Base-by-base conservation (phyloP, 2,888 invertebrate genomes). In the Xestia ashworthii region DNA sequence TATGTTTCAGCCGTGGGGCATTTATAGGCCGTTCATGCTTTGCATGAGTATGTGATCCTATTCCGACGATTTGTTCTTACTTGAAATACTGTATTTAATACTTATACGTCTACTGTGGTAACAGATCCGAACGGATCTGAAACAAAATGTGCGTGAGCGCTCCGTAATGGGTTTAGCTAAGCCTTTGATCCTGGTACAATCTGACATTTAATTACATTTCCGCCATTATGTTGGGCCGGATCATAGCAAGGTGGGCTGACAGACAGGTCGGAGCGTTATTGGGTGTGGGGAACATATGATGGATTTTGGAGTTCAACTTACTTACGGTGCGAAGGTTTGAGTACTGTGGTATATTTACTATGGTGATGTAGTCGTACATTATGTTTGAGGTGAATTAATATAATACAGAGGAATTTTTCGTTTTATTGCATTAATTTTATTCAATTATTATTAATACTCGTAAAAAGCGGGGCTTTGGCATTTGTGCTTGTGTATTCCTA, bases 171-270 rank as follows among this genome's bases (percentile, higher is more conserved):
- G 85, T 78, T 89, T 76, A 82, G 78, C 81, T 85, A 86, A 87
- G 84, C 86, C 90, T 90, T 90, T 90, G 90, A 90, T 90, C 90
- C 85, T 74, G 77, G 73, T 75, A 83, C 81, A 87, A 86, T 87
- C 86, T 89, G 87, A 82, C 88, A 81, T 90, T 89, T 90, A 90
- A 90, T 90, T 89, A 90, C 89, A 84, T 88, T 85, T 83, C 84
- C 85, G 74, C 83, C 80, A 82, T 89, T 83, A 90, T 82, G 78
- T 73, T 82, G 68, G 75, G 76, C 64, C 58, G 84, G 85, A 84
- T 85, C 87, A 85, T 85, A 84, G 83, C 89, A 82, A 64, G 80
- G 77, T 73, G n/a, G 64, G 50, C 44, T 80, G 60, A 60, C 60
- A 50, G 78, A 67, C 78, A 80, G 73, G 71, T 78, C 48, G 67